Evolutionary conservation across 2,888 invertebrate genomes (phyloP), one percentile per base, ranked within the genome.

Genomic region (Steinernema carpocapsae): DNA sequence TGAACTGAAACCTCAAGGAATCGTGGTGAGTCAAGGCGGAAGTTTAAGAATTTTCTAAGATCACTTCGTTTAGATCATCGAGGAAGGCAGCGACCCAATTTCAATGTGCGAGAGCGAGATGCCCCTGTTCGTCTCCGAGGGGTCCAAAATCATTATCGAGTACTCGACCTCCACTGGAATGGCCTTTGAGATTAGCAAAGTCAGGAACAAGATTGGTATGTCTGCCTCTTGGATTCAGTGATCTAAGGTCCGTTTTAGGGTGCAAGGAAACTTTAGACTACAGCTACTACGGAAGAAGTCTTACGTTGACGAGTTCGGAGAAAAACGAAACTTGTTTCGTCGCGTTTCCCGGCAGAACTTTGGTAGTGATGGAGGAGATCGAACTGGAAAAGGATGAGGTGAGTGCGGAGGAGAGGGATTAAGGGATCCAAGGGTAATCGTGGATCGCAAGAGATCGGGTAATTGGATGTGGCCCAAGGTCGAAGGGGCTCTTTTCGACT

Each of bases 251-350:
- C n/a, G 4, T 26, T 19, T 51, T 26, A 56, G 56, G 12, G 24
- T 56, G 56, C 56, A 56, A 56, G 2, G 56, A 56, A 26, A 56
- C 56, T 22, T 17, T 56, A 3, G 56, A 56, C 56, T 56, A 56
- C 56, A 56, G 56, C 56, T 56, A 56, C 56, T 56, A 56, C 56
- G 56, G 56, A 7, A 56, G 56, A 26, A 56, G n/a, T 24, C 56
- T 56, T 4, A 19, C 56, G 26, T 26, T 56, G 56, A 22, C 24
- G 2, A 6, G n/a, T 4, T 26, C 26, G 4, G 22, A 22, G 26
- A 6, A 14, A 10, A 56, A 56, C 26, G 56, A 10, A 17, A 56
- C 56, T 17, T 56, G 56, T 22, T 56, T 56, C 26, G 56, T 56
- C 26, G 56, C 56, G 12, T 56, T 56, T 24, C 56, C 56, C 6